Percentiles rank a stretch among this genome's conserved stretches.
Evolutionary conservation across 2,888 invertebrate genomes (phyloP).

Genomic region (Hypomecis punctinalis): DNA sequence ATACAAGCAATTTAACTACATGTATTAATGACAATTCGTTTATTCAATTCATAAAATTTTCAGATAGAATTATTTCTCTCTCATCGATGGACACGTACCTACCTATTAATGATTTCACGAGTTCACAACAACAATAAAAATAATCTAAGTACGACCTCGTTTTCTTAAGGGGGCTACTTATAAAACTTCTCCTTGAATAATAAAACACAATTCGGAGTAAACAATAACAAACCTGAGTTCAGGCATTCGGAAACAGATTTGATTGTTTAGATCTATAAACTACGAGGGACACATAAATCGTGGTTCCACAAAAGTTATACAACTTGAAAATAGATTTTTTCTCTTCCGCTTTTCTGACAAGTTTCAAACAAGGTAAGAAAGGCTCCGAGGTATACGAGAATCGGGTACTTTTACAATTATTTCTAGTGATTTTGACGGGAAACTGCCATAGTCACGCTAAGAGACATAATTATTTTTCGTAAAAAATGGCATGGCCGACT

Average conservation of each 20-base stretch:
- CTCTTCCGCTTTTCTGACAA: slow-evolving; percentile 39
- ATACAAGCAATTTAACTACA: too few species aligned
- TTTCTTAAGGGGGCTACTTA: slow-evolving; percentile 5
- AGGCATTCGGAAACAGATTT: slow-evolving; percentile 45
- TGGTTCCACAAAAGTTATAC: slow-evolving; percentile 50
- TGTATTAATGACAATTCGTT: too few species aligned
- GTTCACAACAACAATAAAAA: neutral
- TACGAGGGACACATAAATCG: slow-evolving; percentile 54
- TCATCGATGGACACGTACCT: too few species aligned
- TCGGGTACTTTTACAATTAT: slow-evolving; percentile 2
- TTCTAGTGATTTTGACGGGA: neutral
- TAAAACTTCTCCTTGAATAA: slow-evolving; percentile 24
- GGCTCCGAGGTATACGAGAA: slow-evolving; percentile 42
- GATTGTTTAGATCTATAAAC: slow-evolving; percentile 47
- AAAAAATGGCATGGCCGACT: too few species aligned
- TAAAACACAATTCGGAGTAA: slow-evolving; percentile 31
- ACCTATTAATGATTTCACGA: too few species aligned
- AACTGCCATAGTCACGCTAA: neutral
- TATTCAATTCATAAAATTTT: too few species aligned
- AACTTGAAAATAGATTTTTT: slow-evolving; percentile 60
- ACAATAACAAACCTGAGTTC: slow-evolving; percentile 39
- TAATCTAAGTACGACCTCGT: neutral
- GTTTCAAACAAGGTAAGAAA: slow-evolving; percentile 32
- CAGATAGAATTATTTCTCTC: too few species aligned
- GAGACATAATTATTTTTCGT: too few species aligned